Conservation (phyloP, 1,140 invertebrate species). For the Uloborus diversus region DNA sequence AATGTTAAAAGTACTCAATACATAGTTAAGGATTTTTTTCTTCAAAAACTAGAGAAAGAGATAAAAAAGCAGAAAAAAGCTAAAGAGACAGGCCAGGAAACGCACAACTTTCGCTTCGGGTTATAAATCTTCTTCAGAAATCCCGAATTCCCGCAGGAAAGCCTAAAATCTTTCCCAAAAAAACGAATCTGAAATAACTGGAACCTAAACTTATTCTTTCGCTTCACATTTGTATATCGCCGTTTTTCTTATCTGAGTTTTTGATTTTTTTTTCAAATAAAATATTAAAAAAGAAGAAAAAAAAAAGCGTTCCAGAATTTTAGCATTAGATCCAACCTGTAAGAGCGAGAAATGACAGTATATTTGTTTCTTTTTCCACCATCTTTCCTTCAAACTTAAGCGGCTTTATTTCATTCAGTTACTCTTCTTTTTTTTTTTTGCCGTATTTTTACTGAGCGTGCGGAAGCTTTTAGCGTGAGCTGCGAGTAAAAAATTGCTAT, state of each 20-base stretch:
- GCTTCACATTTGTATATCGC: conserved; percentile 40
- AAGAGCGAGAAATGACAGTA: no score
- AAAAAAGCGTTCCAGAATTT: conserved; percentile 9
- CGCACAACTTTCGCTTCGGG: conserved; percentile 28
- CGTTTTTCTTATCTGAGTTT: neutral
- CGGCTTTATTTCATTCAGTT: conserved; percentile 33
- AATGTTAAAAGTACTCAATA: no score
- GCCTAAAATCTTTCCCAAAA: neutral
- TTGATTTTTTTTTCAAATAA: neutral
- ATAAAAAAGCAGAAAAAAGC: conserved; percentile 7
- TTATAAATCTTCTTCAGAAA: conserved; percentile 52
- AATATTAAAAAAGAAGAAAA: neutral
- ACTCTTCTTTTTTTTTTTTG: neutral
- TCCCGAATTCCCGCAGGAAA: conserved; percentile 41
- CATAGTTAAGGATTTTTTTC: no score
- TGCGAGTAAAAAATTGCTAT: neutral
- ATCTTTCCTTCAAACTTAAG: conserved; percentile 24
- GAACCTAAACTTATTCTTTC: conserved; percentile 38
- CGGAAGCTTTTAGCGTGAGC: neutral
- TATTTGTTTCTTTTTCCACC: no score
- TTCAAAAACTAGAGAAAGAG: neutral
- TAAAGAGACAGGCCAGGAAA: conserved; percentile 4
- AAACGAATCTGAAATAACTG: neutral
- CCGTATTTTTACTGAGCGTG: neutral
- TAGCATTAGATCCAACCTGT: neutral